phyloP scores from a whole-genome alignment of 2,113 vertebrate genomes.

The Prietella phreatophila region DNA sequence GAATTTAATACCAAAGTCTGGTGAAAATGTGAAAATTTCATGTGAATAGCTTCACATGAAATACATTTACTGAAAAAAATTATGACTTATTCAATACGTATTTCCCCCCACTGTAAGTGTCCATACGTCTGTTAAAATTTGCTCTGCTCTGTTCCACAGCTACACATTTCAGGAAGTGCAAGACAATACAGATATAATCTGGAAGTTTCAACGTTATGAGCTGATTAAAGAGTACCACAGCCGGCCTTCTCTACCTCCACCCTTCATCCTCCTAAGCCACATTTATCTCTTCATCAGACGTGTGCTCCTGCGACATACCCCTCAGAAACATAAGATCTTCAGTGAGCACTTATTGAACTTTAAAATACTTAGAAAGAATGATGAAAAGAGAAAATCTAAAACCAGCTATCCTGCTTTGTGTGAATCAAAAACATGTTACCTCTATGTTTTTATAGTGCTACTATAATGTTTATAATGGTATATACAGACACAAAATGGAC shows the following conservation, averaged over 20 bases:
- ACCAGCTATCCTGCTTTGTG: background rate
- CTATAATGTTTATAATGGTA: background rate
- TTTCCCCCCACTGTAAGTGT: too few relatives aligned
- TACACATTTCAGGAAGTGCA: conserved; percentile 96
- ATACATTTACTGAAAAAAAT: too few relatives aligned
- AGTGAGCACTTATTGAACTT: conserved; percentile 71
- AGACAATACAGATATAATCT: conserved; percentile 91
- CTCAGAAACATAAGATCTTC: conserved; percentile 68
- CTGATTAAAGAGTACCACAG: conserved; percentile 91
- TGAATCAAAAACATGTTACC: background rate
- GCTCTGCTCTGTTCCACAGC: conserved; percentile 64
- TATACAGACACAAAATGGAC: background rate
- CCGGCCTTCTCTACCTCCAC: conserved; percentile 82
- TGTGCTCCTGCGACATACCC: conserved; percentile 61
- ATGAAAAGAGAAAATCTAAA: background rate
- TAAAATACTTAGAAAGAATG: background rate
- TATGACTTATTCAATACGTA: too few relatives aligned
- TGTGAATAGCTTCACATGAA: too few relatives aligned
- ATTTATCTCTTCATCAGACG: conserved; percentile 76
- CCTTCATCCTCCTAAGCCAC: conserved; percentile 89
- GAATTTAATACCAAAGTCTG: too few relatives aligned
- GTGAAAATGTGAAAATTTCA: too few relatives aligned
- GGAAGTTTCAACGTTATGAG: conserved; percentile 95
- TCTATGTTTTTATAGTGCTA: background rate
- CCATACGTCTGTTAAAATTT: background rate